Conservation (phyloP, 2,888 invertebrate species). For the Cosmia pyralina region DNA sequence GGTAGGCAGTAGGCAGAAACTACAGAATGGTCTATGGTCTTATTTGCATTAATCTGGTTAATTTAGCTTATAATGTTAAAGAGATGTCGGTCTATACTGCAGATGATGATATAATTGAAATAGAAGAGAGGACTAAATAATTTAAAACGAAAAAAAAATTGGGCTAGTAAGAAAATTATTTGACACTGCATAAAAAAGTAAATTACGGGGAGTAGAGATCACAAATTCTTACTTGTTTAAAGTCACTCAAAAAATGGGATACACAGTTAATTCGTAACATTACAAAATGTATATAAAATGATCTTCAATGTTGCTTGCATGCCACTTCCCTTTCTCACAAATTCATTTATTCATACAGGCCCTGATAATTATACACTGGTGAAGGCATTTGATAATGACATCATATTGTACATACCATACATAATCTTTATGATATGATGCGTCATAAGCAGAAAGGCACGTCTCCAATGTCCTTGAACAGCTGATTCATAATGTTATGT, state of each 20-base stretch:
- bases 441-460: conserved; percentile 17
- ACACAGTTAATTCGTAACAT: no score
- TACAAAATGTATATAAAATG: background rate
- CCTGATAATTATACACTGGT: background rate
- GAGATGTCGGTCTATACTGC: no score
- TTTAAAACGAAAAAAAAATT: background rate
- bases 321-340: background rate
- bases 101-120: background rate
- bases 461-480: conserved; percentile 9
- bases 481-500: conserved; percentile 27
- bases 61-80: no score
- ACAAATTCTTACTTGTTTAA: background rate
- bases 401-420: conserved; percentile 24
- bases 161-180: background rate
- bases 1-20: no score
- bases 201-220: no score
- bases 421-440: conserved; percentile 25
- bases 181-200: background rate
- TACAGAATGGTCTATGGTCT: no score
- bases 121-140: background rate
- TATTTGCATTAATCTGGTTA: no score
- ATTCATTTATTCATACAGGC: background rate
- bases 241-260: background rate
- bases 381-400: conserved; percentile 29
- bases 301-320: background rate